Percentiles rank a stretch among this genome's conserved stretches.
Evolutionary conservation across 2,888 invertebrate genomes (phyloP).

Genomic region (Chymomyza fuscimana): DNA sequence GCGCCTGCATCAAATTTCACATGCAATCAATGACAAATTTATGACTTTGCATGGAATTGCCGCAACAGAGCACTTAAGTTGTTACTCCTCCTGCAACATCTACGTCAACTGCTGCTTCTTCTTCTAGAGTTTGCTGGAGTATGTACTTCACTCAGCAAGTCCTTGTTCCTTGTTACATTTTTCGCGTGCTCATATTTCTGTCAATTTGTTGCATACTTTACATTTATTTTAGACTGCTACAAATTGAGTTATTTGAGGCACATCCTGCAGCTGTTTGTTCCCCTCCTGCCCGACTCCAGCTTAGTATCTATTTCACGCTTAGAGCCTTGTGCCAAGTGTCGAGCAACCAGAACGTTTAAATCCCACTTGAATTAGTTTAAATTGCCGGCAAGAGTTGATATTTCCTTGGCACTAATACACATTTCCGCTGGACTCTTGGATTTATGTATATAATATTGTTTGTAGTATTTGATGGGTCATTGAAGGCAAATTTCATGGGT

Average conservation of each 20-base stretch:
- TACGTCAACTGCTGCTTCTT: not conserved
- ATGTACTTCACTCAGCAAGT: not conserved
- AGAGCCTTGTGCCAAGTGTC: slow-evolving; percentile 46
- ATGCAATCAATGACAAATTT: slow-evolving; percentile 74
- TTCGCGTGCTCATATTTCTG: slow-evolving; percentile 66
- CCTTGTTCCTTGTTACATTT: not conserved
- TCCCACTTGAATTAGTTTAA: slow-evolving; percentile 49
- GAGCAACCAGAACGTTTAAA: slow-evolving; percentile 2
- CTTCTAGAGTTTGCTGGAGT: not conserved
- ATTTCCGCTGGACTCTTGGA: slow-evolving; percentile 38
- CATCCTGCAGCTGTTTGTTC: slow-evolving; percentile 45
- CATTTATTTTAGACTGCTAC: not conserved
- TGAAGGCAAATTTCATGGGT: slow-evolving; percentile 25
- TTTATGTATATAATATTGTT: slow-evolving; percentile 19
- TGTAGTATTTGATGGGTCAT: slow-evolving; percentile 38
- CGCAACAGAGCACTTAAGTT: slow-evolving; percentile 28
- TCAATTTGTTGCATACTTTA: slow-evolving; percentile 61
- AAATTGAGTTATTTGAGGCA: slow-evolving; percentile 18
- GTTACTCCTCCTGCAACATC: slow-evolving; percentile 4
- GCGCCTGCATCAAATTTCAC: slow-evolving; percentile 59
- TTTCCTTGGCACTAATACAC: slow-evolving; percentile 15
- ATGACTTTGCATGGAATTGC: slow-evolving; percentile 58
- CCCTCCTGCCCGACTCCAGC: slow-evolving; percentile 15
- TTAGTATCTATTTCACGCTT: slow-evolving; percentile 68
- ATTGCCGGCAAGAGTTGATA: slow-evolving; percentile 14